phyloP scores from a whole-genome alignment of 2,113 vertebrate genomes.

The Serinus canaria region DNA sequence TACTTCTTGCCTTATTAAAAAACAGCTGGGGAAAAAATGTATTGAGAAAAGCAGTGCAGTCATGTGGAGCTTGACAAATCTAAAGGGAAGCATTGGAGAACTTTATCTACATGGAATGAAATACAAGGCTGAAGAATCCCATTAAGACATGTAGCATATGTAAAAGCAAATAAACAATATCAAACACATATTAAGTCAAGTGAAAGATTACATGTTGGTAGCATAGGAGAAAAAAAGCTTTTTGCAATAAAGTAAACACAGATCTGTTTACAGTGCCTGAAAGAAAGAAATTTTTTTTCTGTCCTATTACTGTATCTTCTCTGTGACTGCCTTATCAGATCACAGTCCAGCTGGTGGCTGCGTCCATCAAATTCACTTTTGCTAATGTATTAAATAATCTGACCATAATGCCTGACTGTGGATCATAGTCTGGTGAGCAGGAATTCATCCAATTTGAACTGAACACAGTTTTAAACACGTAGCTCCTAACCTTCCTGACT shows the following conservation, averaged over 20 bases:
- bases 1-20: not conserved
- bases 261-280: conserved; percentile 23
- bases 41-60: not conserved
- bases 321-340: conserved; percentile 30
- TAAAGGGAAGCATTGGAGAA: not conserved
- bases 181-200: conserved; percentile 4
- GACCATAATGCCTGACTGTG: conserved; percentile 9
- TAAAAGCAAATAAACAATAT: conserved; percentile 18
- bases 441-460: conserved; percentile 29
- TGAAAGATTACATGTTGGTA: conserved; percentile 24
- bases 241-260: conserved; percentile 28
- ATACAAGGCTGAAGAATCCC: not conserved
- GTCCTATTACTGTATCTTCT: not conserved
- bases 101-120: not conserved
- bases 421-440: conserved; percentile 53
- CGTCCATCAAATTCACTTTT: conserved; percentile 38
- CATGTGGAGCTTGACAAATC: not conserved
- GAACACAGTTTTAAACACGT: not conserved
- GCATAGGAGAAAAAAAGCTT: not conserved
- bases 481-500: not conserved
- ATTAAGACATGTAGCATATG: conserved; percentile 22
- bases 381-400: conserved; percentile 30
- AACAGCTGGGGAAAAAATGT: not conserved
- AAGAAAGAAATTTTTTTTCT: conserved; percentile 27
- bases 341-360: conserved; percentile 40